phyloP scores from a whole-genome alignment of 1,140 invertebrate species.

The Bombus terrestris region DNA sequence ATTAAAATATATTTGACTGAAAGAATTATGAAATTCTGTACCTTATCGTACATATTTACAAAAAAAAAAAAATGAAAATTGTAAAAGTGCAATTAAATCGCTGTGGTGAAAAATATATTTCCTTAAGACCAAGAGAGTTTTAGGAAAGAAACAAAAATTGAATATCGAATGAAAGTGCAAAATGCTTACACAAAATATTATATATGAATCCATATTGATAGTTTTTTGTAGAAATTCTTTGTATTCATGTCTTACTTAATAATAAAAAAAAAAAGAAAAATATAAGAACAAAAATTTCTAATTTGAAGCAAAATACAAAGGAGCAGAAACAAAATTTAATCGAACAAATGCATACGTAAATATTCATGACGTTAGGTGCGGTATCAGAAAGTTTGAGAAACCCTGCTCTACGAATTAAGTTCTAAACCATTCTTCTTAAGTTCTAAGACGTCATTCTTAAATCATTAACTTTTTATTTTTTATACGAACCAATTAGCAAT shows the following conservation, averaged over 20 bases:
- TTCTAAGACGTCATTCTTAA: neutral
- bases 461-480: neutral
- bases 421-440: neutral
- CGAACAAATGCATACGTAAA: neutral
- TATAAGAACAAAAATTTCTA: neutral
- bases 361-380: neutral
- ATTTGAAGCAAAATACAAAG: neutral
- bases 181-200: slow-evolving; percentile 44
- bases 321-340: slow-evolving; percentile 1
- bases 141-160: slow-evolving; percentile 6
- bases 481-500: neutral
- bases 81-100: slow-evolving; percentile 52
- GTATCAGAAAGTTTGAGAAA: slow-evolving; percentile 27
- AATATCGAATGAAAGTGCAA: slow-evolving; percentile 38
- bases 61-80: slow-evolving; percentile 7
- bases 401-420: slow-evolving; percentile 47
- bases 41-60: neutral
- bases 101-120: slow-evolving; percentile 11
- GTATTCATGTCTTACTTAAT: slow-evolving; percentile 38
- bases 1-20: slow-evolving; percentile 6
- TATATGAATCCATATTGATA: slow-evolving; percentile 28
- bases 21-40: neutral
- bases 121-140: neutral
- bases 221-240: slow-evolving; percentile 43
- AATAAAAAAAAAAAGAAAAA: slow-evolving; percentile 38